phyloP scores from a whole-genome alignment of 2,888 invertebrate species.

The Agrilus cyanescens region DNA sequence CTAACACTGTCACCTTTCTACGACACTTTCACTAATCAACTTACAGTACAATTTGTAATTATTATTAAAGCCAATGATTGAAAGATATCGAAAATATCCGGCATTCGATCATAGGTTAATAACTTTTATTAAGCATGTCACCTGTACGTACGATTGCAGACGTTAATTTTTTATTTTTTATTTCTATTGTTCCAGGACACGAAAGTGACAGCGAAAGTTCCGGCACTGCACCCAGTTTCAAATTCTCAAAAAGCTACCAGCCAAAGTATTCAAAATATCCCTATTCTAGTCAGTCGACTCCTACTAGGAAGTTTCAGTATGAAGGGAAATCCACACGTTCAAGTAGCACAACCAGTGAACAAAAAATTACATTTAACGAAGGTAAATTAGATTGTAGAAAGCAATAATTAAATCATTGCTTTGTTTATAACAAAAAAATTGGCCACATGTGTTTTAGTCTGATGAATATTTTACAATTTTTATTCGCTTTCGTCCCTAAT shows the following conservation, averaged over 20 bases:
- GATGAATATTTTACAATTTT: no score
- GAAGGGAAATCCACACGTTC: conserved; percentile 32
- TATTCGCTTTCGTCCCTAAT: no score
- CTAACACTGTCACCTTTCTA: no score
- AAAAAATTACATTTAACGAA: conserved; percentile 44
- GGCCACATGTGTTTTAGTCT: neutral
- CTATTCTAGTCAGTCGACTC: conserved; percentile 35
- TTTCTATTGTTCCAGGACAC: conserved; percentile 22
- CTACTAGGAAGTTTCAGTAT: conserved; percentile 28
- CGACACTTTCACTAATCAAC: no score
- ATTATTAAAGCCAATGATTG: no score
- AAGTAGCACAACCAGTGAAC: conserved; percentile 35
- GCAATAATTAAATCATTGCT: neutral
- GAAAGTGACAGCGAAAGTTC: conserved; percentile 34
- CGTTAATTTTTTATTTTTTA: neutral
- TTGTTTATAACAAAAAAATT: neutral
- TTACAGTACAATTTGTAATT: no score
- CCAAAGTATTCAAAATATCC: conserved; percentile 21
- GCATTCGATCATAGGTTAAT: no score
- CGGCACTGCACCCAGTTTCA: conserved; percentile 21
- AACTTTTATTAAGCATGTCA: no score
- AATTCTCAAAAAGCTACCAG: conserved; percentile 21
- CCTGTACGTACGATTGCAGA: no score
- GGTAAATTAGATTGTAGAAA: conserved; percentile 23
- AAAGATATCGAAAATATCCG: no score